These are phyloP conservation scores for Sebastes schlegelii DNA, from an alignment of 2,113 vertebrate species.

Conservation along the genomic window DNA sequence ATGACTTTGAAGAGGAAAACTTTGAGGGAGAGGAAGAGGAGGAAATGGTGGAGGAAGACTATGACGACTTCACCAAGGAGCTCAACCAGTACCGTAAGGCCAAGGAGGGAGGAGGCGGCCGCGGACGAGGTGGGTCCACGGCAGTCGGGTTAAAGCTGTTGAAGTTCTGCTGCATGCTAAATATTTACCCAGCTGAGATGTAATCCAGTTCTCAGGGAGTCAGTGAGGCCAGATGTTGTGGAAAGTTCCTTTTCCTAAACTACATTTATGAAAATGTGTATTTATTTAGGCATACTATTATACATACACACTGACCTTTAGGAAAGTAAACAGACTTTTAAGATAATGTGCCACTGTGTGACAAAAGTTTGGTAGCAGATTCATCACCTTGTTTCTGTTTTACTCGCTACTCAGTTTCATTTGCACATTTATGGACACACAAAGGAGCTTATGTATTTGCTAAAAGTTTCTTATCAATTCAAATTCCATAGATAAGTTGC, in stretches of 20 bases:
- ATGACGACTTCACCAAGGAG: constrained; percentile 93
- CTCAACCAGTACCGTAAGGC: constrained; percentile 93
- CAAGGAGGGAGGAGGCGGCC: constrained; percentile 87
- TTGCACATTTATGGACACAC: constrained; percentile 4
- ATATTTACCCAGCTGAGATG: constrained; percentile 5
- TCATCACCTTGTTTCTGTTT: neutral
- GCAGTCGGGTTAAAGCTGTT: neutral
- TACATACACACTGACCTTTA: neutral
- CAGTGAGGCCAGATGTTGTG: neutral
- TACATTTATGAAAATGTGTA: neutral
- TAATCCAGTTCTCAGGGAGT: neutral
- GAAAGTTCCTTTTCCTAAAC: neutral
- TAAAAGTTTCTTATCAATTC: constrained; percentile 7
- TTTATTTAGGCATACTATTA: neutral
- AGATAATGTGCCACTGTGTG: neutral
- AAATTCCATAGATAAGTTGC: constrained; percentile 3
- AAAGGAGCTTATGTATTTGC: neutral
- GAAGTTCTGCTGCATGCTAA: neutral
- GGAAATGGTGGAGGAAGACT: constrained; percentile 90
- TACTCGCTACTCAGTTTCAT: neutral
- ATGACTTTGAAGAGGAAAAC: constrained; percentile 91
- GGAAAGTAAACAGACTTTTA: neutral
- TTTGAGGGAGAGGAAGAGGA: constrained; percentile 92
- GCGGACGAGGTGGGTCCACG: constrained; percentile 72
- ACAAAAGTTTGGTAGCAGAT: neutral